Percentiles rank a stretch among this genome's conserved stretches.
These are phyloP conservation scores for Lithophane leautieri DNA, from an alignment of 2,888 invertebrate species.

Conservation along the genomic window DNA sequence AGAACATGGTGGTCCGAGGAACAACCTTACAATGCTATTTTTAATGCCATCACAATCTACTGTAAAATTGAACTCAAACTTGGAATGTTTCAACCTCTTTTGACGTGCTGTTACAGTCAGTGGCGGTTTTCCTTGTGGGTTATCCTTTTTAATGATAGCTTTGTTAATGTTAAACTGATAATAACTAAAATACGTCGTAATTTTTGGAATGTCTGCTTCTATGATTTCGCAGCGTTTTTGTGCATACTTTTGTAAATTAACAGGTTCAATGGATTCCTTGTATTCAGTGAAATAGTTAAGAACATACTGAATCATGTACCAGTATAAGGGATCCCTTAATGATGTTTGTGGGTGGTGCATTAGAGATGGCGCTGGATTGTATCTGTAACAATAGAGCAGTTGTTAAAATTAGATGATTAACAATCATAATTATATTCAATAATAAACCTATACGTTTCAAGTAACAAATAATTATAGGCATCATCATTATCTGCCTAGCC, in stretches of 20 bases:
- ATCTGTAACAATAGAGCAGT: slow-evolving; percentile 74
- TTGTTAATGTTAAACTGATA: slow-evolving; percentile 79
- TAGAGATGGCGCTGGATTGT: slow-evolving; percentile 84
- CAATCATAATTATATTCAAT: no score
- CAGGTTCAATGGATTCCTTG: slow-evolving; percentile 75
- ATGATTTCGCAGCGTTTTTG: slow-evolving; percentile 75
- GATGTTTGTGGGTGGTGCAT: slow-evolving; percentile 85
- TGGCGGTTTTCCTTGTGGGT: slow-evolving; percentile 58
- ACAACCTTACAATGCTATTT: slow-evolving; percentile 78
- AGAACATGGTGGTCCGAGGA: slow-evolving; percentile 82
- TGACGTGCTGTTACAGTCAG: slow-evolving; percentile 77
- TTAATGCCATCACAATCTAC: slow-evolving; percentile 74
- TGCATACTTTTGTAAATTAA: slow-evolving; percentile 76
- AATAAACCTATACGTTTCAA: neutral
- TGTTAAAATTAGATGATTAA: neutral
- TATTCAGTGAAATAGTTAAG: slow-evolving; percentile 81
- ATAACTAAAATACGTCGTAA: slow-evolving; percentile 81
- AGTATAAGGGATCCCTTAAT: slow-evolving; percentile 83
- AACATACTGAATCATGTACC: slow-evolving; percentile 79
- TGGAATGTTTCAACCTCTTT: slow-evolving; percentile 79
- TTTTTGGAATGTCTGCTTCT: slow-evolving; percentile 73
- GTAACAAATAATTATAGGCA: neutral
- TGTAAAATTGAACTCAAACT: slow-evolving; percentile 78
- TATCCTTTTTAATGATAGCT: slow-evolving; percentile 67
- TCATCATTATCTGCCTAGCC: neutral